Evolutionary conservation across 2,888 invertebrate genomes (phyloP).

Genomic region (Agrilus mali): DNA sequence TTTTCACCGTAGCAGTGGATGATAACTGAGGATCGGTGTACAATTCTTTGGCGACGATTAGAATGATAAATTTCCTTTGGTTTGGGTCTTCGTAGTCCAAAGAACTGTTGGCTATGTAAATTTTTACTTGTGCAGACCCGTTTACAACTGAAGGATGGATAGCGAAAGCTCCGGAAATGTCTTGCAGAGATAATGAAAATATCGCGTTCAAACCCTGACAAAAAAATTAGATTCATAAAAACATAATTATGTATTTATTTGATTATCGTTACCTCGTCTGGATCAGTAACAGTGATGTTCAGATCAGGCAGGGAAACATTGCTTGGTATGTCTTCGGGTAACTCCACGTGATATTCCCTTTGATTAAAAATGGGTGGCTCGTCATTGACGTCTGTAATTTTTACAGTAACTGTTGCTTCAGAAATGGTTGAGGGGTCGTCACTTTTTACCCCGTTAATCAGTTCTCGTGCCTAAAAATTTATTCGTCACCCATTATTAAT

Average conservation of each 20-base stretch:
- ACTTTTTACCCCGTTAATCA: conserved; percentile 58
- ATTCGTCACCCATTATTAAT: conserved; percentile 1
- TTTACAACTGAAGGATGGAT: conserved; percentile 70
- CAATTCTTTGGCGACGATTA: conserved; percentile 75
- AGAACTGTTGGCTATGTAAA: conserved; percentile 65
- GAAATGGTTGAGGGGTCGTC: conserved; percentile 57
- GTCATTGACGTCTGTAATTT: conserved; percentile 81
- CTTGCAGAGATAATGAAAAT: conserved; percentile 65
- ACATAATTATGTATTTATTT: background rate
- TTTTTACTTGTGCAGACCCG: conserved; percentile 70
- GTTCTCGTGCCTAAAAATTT: conserved; percentile 54
- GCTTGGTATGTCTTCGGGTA: conserved; percentile 70
- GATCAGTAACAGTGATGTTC: conserved; percentile 76
- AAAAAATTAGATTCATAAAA: conserved; percentile 4
- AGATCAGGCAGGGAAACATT: conserved; percentile 71
- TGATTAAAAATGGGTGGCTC: conserved; percentile 75
- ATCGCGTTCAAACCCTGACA: conserved; percentile 70
- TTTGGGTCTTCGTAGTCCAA: conserved; percentile 87
- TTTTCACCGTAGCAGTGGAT: conserved; percentile 73
- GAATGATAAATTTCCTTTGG: conserved; percentile 77
- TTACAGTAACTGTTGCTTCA: conserved; percentile 63
- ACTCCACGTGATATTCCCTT: conserved; percentile 65
- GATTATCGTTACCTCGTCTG: conserved; percentile 66
- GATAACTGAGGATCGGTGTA: conserved; percentile 63
- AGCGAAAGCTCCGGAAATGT: conserved; percentile 69